These are phyloP conservation scores for Hypothenemus hampei DNA, from an alignment of 1,140 invertebrate species.

Conservation along the genomic window DNA sequence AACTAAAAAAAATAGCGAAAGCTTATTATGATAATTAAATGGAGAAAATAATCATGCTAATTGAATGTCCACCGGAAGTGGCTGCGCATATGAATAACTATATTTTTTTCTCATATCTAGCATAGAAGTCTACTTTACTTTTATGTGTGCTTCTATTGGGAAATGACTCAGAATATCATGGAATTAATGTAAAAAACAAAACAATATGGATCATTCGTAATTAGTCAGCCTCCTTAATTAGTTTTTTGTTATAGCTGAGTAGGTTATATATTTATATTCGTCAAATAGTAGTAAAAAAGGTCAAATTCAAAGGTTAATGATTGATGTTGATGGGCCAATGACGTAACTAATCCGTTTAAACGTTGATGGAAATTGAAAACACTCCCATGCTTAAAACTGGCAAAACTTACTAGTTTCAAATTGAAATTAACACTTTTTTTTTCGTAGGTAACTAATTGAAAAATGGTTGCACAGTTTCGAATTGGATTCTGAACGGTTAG, in stretches of 20 bases:
- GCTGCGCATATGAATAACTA: too few relatives aligned
- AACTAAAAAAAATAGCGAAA: too few relatives aligned
- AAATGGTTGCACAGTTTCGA: neutral
- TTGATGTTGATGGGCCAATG: neutral
- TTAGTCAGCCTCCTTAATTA: too few relatives aligned
- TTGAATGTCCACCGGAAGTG: too few relatives aligned
- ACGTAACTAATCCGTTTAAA: neutral
- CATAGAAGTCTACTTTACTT: neutral
- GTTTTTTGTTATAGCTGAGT: neutral
- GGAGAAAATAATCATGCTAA: too few relatives aligned
- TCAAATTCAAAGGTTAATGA: neutral
- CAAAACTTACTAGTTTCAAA: neutral
- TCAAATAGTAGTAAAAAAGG: neutral
- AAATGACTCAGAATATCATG: neutral
- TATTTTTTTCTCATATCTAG: neutral
- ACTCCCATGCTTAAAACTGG: neutral
- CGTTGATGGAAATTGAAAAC: neutral
- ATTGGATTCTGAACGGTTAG: neutral
- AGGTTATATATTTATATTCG: neutral
- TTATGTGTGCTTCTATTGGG: neutral
- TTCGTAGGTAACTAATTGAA: neutral
- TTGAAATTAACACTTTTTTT: neutral
- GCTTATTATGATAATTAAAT: too few relatives aligned
- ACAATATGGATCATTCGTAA: too few relatives aligned
- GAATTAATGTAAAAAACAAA: neutral